Base-by-base conservation (phyloP, 2,113 vertebrate species). In the Pogonocichla stellata region DNA sequence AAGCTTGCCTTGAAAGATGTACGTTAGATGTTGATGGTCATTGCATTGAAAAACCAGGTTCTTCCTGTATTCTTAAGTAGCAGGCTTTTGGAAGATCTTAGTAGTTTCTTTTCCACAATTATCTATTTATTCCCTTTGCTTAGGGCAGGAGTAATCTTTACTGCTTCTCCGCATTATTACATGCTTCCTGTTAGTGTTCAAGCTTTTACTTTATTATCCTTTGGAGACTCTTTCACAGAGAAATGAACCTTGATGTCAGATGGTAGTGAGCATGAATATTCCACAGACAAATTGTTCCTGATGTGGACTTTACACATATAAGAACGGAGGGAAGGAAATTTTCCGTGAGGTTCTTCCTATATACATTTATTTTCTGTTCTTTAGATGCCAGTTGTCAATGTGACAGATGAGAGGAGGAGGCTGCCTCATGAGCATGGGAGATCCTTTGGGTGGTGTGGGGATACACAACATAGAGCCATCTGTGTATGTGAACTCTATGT, bases 231-330 rank as follows among this genome's bases (percentile, higher is more conserved):
- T 92, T 93, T 92, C 60, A 82, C 71, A 53, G 75, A 92, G 79
- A 95, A 94, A 83, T 90, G 92, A 91, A 88, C 93, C 79, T 95
- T 93, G 74, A 95, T 96, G 85, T 96, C 90, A 88, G 81, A 75
- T 92, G 93, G 45, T 57, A 82, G 74, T 56, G 53, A 92, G 62
- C 85, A 93, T 95, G 87, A 94, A 93, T 95, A 95, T 97, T 91
- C 93, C 34, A 80, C 57, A 84, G 74, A 42, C 70, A 94, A 87
- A 92, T 88, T 40, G 57, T 14, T 61, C 36, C 66, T 95, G 42
- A 73, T 92, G 73, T 87, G 73, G 66, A 45, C 48, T 26, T 90
- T 33, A 54, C 40, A 66, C 26, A 10, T 8, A 50, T 43, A 31
- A 75, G 33, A 92, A 85, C 88, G 61, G 75, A 85, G 64, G 23